Evolutionary conservation across 2,113 vertebrate species (phyloP).

Genomic region (Anoura caudifer): DNA sequence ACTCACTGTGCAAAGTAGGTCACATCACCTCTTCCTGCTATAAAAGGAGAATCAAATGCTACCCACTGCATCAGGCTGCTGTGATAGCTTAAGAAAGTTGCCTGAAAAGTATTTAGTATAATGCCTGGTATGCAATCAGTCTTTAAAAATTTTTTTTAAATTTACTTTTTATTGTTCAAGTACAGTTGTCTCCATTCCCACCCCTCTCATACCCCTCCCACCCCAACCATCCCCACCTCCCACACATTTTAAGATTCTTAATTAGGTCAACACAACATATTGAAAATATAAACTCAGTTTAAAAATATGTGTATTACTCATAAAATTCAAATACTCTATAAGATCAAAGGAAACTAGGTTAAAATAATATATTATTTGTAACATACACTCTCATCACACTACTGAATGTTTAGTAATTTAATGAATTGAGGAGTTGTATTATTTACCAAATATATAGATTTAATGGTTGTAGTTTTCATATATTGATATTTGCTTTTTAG

Average conservation of each 20-base stretch:
- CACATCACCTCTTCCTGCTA: not conserved
- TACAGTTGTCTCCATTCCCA: too few relatives aligned
- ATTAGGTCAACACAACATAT: slow-evolving; percentile 39
- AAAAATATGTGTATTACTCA: slow-evolving; percentile 42
- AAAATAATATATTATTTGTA: slow-evolving; percentile 12
- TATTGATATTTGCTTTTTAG: not conserved
- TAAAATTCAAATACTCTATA: slow-evolving; percentile 10
- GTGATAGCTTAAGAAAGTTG: not conserved
- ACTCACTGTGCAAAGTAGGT: not conserved
- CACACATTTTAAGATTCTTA: slow-evolving; percentile 29
- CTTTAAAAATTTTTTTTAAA: not conserved
- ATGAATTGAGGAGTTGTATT: slow-evolving; percentile 6
- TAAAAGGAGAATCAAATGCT: not conserved
- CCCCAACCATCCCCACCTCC: too few relatives aligned
- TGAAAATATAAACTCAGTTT: slow-evolving; percentile 24
- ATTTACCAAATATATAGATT: slow-evolving; percentile 30
- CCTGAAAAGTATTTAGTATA: not conserved
- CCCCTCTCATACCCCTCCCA: too few relatives aligned
- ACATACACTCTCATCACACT: not conserved
- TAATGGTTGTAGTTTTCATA: not conserved
- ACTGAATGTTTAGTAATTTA: slow-evolving; percentile 27
- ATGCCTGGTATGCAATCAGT: not conserved
- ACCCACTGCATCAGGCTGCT: too few relatives aligned
- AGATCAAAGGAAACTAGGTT: not conserved
- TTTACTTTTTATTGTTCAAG: too few relatives aligned